These are phyloP conservation scores for Pollenia griseotomentosa DNA, from an alignment of 2,888 invertebrate species.

Conservation along the genomic window DNA sequence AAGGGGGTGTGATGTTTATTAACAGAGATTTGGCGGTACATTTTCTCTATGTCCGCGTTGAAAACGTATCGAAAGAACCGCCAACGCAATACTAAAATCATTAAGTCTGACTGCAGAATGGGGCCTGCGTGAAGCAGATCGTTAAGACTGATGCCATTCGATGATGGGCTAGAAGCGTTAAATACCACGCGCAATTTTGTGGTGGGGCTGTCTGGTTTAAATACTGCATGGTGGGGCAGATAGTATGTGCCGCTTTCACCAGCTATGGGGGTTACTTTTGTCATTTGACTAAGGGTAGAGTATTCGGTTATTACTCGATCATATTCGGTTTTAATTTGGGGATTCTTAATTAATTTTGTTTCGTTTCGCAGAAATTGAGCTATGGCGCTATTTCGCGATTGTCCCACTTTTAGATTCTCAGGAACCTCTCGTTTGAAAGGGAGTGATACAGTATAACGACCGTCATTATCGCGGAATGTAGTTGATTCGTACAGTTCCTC, in stretches of 20 bases:
- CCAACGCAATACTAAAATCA: slow-evolving; percentile 1
- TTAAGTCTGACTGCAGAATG: neutral
- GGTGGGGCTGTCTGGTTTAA: slow-evolving; percentile 20
- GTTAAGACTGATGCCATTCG: neutral
- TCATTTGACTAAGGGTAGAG: slow-evolving; percentile 11
- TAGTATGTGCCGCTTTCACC: neutral
- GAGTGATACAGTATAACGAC: slow-evolving; percentile 13
- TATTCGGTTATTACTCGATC: slow-evolving; percentile 4
- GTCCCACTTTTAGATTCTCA: neutral
- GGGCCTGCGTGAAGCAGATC: neutral
- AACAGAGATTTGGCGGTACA: too few relatives aligned
- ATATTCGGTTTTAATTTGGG: slow-evolving; percentile 3
- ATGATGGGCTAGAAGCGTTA: neutral
- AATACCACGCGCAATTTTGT: neutral
- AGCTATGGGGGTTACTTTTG: neutral
- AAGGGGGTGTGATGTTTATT: too few relatives aligned
- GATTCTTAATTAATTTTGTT: neutral
- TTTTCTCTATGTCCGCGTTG: too few relatives aligned
- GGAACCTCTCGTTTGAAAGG: slow-evolving; percentile 5
- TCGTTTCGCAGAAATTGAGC: slow-evolving; percentile 26
- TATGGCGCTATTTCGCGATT: neutral
- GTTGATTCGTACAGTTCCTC: slow-evolving; percentile 14
- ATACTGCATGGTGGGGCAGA: slow-evolving; percentile 7
- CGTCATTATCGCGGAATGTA: neutral
- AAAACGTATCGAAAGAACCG: neutral